Evolutionary conservation across 2,113 vertebrate genomes (phyloP), one percentile per base, ranked within the genome.

Genomic region (Pao palembangensis): DNA sequence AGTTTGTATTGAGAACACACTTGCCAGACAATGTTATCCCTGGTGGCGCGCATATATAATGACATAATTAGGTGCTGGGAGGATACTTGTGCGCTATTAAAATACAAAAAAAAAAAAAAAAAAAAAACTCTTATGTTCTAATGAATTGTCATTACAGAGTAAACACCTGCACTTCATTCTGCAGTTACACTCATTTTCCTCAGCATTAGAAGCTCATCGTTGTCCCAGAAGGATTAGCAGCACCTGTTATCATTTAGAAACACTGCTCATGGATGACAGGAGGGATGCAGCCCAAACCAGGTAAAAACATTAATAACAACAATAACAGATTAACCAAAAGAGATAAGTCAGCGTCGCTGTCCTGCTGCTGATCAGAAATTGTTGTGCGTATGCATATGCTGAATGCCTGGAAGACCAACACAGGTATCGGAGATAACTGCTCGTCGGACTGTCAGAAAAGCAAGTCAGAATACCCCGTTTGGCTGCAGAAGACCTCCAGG

Each of bases 131-230:
- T 78, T 75, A 51, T 43, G 21, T 65, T 58, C n/a, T 58, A 81
- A 79, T 79, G 72, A 79, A 71, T 68, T 57, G 61, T 42, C 51
- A 71, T 71, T 61, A 59, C 23, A 62, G 38, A 78, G 68, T 53
- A 76, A 81, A 85, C 78, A 74, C 57, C 54, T 77, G 60, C 31
- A 34, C 66, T 58, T 76, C 58, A 71, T 42, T 72, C 31, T 47
- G 73, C 55, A 54, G 47, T 64, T 71, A 62, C 38, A 49, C 49
- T 66, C 47, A 55, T 73, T 70, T 58, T 61, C 38, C n/a, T 72
- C 55, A 50, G 51, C 46, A 74, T 75, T 53, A 72, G 43, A 62
- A 42, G 13, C 62, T 65, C 67, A 63, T 67, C 1, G 16, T 51
- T n/a, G 28, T 61, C 70, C 61, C 23, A 28, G 21, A n/a, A 19